A percentile compares a stretch with the other conserved stretches of the same genome.
Evolutionary conservation across 2,888 invertebrate genomes (phyloP).

Genomic region (Quadroppia sp.): DNA sequence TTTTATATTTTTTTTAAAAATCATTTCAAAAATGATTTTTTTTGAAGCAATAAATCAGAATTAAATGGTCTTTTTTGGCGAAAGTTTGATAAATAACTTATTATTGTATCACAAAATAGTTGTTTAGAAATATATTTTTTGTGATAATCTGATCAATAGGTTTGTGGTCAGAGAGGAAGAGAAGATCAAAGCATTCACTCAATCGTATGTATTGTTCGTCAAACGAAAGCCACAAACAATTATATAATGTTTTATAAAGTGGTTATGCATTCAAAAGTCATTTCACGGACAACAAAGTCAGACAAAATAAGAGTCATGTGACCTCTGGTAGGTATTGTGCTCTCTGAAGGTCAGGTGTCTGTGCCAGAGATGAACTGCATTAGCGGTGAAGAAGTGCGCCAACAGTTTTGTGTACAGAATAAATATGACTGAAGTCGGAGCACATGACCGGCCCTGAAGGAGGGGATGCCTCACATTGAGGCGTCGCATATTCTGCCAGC

Average conservation of each 20-base stretch:
- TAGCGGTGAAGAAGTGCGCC: slow-evolving; percentile 4
- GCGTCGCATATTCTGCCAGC: slow-evolving; percentile 12
- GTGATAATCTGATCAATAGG: slow-evolving; percentile 24
- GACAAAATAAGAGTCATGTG: slow-evolving; percentile 13
- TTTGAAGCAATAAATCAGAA: slow-evolving; percentile 6
- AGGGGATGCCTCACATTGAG: neutral
- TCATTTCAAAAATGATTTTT: too few species aligned
- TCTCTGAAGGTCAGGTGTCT: slow-evolving; percentile 23
- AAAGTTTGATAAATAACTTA: neutral
- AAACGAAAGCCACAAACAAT: slow-evolving; percentile 10
- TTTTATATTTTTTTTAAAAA: too few species aligned
- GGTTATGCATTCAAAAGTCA: slow-evolving; percentile 20
- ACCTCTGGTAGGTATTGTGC: slow-evolving; percentile 20
- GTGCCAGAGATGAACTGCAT: neutral
- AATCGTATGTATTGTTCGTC: neutral
- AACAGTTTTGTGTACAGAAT: neutral
- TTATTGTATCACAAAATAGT: neutral
- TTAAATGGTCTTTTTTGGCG: slow-evolving; percentile 2
- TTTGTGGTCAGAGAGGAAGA: slow-evolving; percentile 7
- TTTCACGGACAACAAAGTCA: slow-evolving; percentile 13
- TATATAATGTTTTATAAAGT: slow-evolving; percentile 24
- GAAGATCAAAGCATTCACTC: slow-evolving; percentile 15
- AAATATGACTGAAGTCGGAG: neutral
- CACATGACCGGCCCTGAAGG: slow-evolving; percentile 11
- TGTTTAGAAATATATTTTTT: neutral